A percentile compares a stretch with the other conserved stretches of the same genome.
Conservation (phyloP, 2,113 vertebrate species). For the Anguilla japonica region DNA sequence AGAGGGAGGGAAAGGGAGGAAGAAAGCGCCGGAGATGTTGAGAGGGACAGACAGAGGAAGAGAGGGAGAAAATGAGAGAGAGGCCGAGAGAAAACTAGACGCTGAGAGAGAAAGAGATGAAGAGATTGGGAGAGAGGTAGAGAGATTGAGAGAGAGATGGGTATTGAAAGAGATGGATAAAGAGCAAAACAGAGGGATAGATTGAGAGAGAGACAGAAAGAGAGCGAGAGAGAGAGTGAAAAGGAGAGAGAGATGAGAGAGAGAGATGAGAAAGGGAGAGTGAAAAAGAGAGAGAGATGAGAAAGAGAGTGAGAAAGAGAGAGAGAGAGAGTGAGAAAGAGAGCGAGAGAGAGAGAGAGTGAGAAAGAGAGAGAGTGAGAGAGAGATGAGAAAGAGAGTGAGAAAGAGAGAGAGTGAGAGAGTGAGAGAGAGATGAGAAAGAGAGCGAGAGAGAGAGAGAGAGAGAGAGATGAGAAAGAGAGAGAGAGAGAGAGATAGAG, state of each 20-base stretch:
- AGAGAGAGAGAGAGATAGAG: background rate
- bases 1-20: background rate
- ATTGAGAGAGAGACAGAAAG: too few species aligned
- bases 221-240: background rate
- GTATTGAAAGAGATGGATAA: too few species aligned
- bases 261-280: background rate
- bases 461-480: background rate
- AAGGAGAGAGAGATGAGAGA: too few species aligned
- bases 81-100: too few species aligned
- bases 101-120: too few species aligned
- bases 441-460: background rate
- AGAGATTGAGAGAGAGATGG: too few species aligned
- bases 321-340: conserved; percentile 5
- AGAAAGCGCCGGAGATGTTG: background rate
- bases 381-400: too few species aligned
- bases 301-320: conserved; percentile 4
- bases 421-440: background rate
- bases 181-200: too few species aligned
- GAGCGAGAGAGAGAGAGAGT: background rate
- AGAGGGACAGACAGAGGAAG: background rate
- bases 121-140: too few species aligned
- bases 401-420: too few species aligned
- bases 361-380: background rate
- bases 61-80: too few species aligned
- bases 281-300: too few species aligned